Evolutionary conservation across 2,113 vertebrate genomes (phyloP).

Genomic region (Alligator mississippiensis): DNA sequence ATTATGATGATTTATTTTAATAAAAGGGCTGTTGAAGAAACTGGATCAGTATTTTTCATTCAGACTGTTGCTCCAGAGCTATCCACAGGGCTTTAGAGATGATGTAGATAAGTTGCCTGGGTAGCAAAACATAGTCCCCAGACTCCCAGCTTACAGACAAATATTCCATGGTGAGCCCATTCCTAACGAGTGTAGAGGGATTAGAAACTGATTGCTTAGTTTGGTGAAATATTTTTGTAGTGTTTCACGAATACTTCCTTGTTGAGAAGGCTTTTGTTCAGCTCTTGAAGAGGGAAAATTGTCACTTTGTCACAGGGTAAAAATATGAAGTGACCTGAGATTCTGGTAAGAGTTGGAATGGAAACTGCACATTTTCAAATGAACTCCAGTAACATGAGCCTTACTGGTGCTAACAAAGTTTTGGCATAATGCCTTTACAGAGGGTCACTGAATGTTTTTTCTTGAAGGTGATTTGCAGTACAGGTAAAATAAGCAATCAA

Average conservation of each 20-base stretch:
- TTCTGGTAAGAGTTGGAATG: background rate
- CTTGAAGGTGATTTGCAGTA: background rate
- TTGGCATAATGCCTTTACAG: background rate
- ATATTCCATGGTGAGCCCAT: background rate
- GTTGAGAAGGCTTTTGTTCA: background rate
- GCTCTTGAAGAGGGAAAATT: background rate
- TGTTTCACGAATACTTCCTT: background rate
- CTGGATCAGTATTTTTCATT: background rate
- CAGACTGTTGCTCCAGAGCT: background rate
- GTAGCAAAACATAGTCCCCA: conserved; percentile 39
- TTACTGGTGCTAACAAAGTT: background rate
- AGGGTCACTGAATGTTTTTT: background rate
- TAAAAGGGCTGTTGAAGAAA: background rate
- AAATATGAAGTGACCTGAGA: background rate
- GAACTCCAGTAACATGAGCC: background rate
- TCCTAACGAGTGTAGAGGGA: conserved; percentile 21
- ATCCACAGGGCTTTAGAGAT: conserved; percentile 5
- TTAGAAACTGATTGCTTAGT: conserved; percentile 6
- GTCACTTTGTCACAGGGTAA: background rate
- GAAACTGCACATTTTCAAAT: background rate
- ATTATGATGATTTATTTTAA: no score
- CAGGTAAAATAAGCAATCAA: background rate
- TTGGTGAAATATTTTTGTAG: background rate
- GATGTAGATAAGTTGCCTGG: conserved; percentile 40
- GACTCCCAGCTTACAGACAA: background rate